Percentiles rank a stretch among this genome's conserved stretches.
Evolutionary conservation across 2,113 vertebrate genomes (phyloP).

Genomic region (Papio anubis): DNA sequence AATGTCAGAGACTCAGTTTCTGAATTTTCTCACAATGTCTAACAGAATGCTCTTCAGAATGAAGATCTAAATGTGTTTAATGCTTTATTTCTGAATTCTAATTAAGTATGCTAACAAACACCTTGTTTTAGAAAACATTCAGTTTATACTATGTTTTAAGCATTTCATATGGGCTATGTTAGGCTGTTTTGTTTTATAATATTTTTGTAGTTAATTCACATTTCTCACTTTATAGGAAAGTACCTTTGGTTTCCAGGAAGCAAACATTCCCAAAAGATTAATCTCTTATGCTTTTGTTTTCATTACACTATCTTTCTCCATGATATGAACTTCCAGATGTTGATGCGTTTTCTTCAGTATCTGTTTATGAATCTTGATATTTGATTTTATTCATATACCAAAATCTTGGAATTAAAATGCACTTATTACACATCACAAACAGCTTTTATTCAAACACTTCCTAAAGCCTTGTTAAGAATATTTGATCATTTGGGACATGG

Average conservation of each 20-base stretch:
- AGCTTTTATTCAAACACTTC: background rate
- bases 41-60: background rate
- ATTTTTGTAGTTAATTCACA: conserved; percentile 18
- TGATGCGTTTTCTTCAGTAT: background rate
- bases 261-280: background rate
- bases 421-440: background rate
- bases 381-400: background rate
- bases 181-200: background rate
- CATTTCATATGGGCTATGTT: background rate
- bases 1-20: background rate
- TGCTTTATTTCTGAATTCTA: background rate
- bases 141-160: background rate
- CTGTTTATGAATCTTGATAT: conserved; percentile 8
- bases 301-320: background rate
- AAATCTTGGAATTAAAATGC: background rate
- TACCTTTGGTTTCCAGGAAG: conserved; percentile 29
- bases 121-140: background rate
- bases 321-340: conserved; percentile 1
- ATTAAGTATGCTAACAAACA: background rate
- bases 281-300: background rate
- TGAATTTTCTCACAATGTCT: background rate
- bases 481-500: conserved; percentile 28
- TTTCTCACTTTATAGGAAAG: conserved; percentile 30
- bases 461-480: background rate
- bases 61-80: background rate